A percentile compares a stretch with the other conserved stretches of the same genome.
Conservation (phyloP, 2,888 invertebrate genomes). For the Platycnemis pennipes region DNA sequence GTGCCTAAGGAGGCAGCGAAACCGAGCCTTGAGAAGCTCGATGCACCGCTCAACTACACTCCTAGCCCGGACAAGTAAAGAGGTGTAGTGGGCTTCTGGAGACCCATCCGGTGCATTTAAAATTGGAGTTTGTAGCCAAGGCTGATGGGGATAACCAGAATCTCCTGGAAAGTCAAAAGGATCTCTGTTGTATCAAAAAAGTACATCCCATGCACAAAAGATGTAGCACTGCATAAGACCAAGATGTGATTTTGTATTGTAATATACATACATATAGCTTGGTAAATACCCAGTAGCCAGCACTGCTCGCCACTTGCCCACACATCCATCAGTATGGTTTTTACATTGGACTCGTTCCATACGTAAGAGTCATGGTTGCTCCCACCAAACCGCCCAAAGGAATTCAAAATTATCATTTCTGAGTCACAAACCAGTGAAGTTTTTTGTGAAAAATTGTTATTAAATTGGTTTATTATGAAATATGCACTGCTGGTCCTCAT, state of each 20-base stretch:
- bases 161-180: slow-evolving; percentile 63
- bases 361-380: background rate
- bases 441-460: background rate
- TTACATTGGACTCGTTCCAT: background rate
- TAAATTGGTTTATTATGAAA: too few species aligned
- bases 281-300: background rate
- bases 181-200: background rate
- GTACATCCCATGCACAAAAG: background rate
- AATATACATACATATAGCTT: too few species aligned
- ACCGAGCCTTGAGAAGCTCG: slow-evolving; percentile 68
- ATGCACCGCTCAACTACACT: slow-evolving; percentile 68
- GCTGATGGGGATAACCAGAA: slow-evolving; percentile 69
- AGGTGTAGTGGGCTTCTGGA: slow-evolving; percentile 68
- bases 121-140: slow-evolving; percentile 69
- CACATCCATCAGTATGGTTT: background rate
- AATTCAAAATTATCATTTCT: background rate
- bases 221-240: background rate
- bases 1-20: slow-evolving; percentile 63
- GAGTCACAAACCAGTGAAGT: slow-evolving; percentile 1
- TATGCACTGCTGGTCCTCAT: too few species aligned
- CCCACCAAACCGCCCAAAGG: background rate
- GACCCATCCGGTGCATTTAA: slow-evolving; percentile 66
- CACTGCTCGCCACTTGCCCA: background rate
- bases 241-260: too few species aligned
- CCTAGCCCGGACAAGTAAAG: background rate